Conservation (phyloP, 2,113 vertebrate species). For the Neogale vison region DNA sequence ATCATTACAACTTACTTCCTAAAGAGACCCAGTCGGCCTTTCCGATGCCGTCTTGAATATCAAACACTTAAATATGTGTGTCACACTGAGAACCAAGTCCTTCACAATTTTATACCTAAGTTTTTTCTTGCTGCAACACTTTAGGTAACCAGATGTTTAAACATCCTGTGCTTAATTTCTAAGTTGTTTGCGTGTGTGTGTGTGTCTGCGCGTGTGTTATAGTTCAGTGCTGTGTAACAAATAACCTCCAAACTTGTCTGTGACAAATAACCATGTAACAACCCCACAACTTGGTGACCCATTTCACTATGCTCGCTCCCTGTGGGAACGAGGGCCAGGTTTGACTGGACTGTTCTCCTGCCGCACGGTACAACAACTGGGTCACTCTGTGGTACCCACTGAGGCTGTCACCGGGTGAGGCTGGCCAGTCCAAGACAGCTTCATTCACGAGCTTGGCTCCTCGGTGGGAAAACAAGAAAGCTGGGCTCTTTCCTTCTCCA, state of each 20-base stretch:
- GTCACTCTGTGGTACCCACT: background rate
- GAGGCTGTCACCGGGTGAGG: background rate
- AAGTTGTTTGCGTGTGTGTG: background rate
- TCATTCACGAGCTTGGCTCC: background rate
- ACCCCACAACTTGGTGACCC: background rate
- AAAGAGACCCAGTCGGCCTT: background rate
- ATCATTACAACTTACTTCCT: background rate
- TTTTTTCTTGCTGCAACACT: background rate
- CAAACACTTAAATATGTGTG: background rate
- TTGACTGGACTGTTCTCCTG: background rate
- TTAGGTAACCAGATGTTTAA: background rate
- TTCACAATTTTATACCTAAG: constrained; percentile 19
- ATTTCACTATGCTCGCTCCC: background rate
- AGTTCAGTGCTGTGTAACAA: background rate
- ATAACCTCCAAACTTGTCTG: background rate
- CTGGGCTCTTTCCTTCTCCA: background rate
- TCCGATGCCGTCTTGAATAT: background rate
- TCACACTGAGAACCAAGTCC: background rate
- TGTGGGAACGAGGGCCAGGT: background rate
- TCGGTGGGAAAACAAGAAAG: background rate
- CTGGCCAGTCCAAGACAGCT: background rate
- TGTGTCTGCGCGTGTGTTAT: background rate
- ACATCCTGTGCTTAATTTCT: background rate
- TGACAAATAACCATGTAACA: background rate
- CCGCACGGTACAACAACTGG: background rate